Evolutionary conservation across 2,113 vertebrate species (phyloP).

Genomic region (Tyto alba): DNA sequence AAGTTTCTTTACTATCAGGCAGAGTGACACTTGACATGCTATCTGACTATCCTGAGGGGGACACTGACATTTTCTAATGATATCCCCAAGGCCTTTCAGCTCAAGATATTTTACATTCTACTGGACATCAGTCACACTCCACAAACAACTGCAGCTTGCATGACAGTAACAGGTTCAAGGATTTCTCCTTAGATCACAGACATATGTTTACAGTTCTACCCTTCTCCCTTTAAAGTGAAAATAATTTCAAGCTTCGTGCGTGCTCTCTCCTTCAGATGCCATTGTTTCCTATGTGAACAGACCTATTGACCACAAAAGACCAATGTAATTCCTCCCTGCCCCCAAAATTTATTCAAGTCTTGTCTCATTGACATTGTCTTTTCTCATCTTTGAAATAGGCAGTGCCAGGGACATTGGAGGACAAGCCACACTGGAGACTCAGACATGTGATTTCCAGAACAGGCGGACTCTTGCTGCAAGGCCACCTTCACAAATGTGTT

Average conservation of each 20-base stretch:
- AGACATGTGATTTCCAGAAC: background rate
- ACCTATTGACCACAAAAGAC: background rate
- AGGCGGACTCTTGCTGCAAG: background rate
- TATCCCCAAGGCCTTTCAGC: constrained; percentile 62
- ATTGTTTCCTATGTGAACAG: background rate
- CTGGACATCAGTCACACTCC: constrained; percentile 64
- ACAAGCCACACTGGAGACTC: background rate
- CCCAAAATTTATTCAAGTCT: background rate
- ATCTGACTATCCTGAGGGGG: constrained; percentile 44
- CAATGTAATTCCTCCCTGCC: background rate
- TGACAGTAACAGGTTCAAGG: constrained; percentile 72
- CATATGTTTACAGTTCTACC: constrained; percentile 48
- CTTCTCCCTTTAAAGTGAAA: constrained; percentile 38
- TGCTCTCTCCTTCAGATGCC: background rate
- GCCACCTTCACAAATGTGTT: background rate
- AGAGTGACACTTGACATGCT: constrained; percentile 51
- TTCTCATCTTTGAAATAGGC: background rate
- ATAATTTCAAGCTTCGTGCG: background rate
- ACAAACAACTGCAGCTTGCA: constrained; percentile 63
- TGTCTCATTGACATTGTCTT: background rate
- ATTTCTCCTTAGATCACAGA: constrained; percentile 58
- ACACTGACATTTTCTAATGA: constrained; percentile 66
- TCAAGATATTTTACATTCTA: constrained; percentile 64
- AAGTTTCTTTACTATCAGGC: constrained; percentile 41
- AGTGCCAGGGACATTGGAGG: background rate